Evolutionary conservation across 2,888 invertebrate species (phyloP), one percentile per base, ranked within the genome.

Genomic region (Cremastinae sp.): DNA sequence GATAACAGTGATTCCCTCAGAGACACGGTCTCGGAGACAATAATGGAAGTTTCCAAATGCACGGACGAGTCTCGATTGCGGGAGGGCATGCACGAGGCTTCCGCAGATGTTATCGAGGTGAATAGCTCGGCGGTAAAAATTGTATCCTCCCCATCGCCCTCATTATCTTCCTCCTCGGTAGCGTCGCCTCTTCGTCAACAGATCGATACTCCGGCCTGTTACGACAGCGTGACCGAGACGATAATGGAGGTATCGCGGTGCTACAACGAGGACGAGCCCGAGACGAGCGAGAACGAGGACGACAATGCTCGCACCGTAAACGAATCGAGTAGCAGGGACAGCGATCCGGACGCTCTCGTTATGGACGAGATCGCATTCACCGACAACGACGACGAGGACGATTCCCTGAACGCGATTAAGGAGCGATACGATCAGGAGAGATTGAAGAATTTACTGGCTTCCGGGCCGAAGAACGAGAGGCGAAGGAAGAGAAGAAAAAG

Each of bases 21-120:
- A 8, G 87, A 88, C 71, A 86, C 87, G 1, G 86, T 87, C 16
- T 83, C 86, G 5, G 87, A 88, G 73, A 88, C 86, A 45, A 87
- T 88, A 80, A 87, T 87, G 86, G 86, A 88, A 61, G 87, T 88
- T 9, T 87, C 88, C 0, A 87, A 82, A 62, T 84, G 75, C 68
- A 74, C 79, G 2, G 84, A 82, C 9, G 80, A 86, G 49, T 78
- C 79, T 53, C 16, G 66, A 61, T 51, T 53, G 49, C 2, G 69
- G 61, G 68, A 10, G 54, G 43, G 10, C 14, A 20, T 49, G 18
- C 14, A n/a, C 18, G 43, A 56, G 28, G 41, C 16, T 16, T 16
- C 14, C 10, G 18, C 10, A 16, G 70, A 41, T 34, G 16, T 53
- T 2, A 12, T 34, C 41, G 66, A 66, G 43, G 41, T 49, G n/a